These are phyloP conservation scores for Rhabdornis inornatus DNA, from an alignment of 2,113 vertebrate species.

Conservation along the genomic window DNA sequence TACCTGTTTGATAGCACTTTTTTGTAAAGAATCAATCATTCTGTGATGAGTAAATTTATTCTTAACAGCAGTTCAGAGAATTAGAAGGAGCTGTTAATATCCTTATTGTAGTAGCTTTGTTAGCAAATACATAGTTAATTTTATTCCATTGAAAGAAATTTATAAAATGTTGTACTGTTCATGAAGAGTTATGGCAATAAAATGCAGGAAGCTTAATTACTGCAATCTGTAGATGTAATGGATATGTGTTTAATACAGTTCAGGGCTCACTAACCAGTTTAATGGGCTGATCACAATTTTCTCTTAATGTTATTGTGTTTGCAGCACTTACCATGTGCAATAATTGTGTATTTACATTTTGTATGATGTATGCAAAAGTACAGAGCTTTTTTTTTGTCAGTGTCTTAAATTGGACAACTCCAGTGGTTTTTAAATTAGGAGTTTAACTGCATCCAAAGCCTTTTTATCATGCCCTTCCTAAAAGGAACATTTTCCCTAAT, in stretches of 20 bases:
- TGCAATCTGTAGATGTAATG: neutral
- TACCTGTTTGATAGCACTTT: neutral
- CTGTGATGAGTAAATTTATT: neutral
- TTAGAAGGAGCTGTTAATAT: neutral
- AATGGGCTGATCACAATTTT: constrained; percentile 40
- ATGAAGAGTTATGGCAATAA: neutral
- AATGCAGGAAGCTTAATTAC: constrained; percentile 5
- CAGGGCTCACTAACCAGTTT: constrained; percentile 58
- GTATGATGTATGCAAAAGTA: neutral
- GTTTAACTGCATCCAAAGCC: constrained; percentile 1
- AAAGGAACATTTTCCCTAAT: neutral
- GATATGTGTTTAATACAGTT: constrained; percentile 38
- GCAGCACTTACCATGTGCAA: neutral
- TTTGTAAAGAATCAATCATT: neutral
- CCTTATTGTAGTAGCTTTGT: neutral
- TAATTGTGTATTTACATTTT: constrained; percentile 22
- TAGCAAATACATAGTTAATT: neutral
- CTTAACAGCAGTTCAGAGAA: neutral
- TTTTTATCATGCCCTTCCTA: neutral
- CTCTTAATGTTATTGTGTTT: neutral
- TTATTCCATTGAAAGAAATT: neutral
- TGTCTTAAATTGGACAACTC: constrained; percentile 9
- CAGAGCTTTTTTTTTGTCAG: neutral
- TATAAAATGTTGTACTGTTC: neutral
- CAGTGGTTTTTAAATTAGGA: constrained; percentile 17